Conservation (phyloP, 2,888 invertebrate genomes). For the Boloria euphrosyne region DNA sequence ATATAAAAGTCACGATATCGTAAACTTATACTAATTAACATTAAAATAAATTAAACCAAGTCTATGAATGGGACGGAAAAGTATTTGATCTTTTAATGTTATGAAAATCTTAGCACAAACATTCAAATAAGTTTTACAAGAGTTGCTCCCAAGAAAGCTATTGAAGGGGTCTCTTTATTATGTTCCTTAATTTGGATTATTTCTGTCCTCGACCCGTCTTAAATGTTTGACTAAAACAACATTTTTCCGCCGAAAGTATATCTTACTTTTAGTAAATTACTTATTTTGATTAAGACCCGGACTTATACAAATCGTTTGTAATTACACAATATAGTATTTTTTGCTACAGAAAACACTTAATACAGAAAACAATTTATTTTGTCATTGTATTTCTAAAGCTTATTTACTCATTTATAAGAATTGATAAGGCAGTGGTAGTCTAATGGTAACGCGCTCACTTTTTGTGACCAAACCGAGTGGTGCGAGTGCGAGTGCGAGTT, state of each 20-base stretch:
- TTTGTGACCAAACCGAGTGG: too few relatives aligned
- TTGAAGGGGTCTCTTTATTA: slow-evolving; percentile 25
- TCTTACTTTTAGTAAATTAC: slow-evolving; percentile 12
- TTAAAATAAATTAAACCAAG: slow-evolving; percentile 4
- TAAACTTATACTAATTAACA: not conserved
- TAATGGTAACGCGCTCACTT: too few relatives aligned
- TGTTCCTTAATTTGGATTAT: slow-evolving; percentile 28
- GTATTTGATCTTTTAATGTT: slow-evolving; percentile 18
- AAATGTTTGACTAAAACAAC: slow-evolving; percentile 23
- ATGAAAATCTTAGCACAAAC: slow-evolving; percentile 19
- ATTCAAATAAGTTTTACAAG: slow-evolving; percentile 26
- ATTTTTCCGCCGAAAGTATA: slow-evolving; percentile 15
- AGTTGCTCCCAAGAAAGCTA: slow-evolving; percentile 22
- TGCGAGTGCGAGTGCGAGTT: too few relatives aligned
- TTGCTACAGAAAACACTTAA: too few relatives aligned
- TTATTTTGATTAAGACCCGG: not conserved
- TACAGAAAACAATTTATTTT: too few relatives aligned
- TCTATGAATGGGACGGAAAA: not conserved
- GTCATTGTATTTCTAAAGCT: too few relatives aligned
- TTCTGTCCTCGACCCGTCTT: slow-evolving; percentile 27
- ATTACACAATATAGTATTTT: not conserved
- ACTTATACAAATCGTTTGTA: not conserved
- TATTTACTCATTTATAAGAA: too few relatives aligned
- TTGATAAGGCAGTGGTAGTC: too few relatives aligned
- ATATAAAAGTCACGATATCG: not conserved